Evolutionary conservation across 1,140 invertebrate species (phyloP), one percentile per base, ranked within the genome.

Genomic region (Zaprionus africanus): DNA sequence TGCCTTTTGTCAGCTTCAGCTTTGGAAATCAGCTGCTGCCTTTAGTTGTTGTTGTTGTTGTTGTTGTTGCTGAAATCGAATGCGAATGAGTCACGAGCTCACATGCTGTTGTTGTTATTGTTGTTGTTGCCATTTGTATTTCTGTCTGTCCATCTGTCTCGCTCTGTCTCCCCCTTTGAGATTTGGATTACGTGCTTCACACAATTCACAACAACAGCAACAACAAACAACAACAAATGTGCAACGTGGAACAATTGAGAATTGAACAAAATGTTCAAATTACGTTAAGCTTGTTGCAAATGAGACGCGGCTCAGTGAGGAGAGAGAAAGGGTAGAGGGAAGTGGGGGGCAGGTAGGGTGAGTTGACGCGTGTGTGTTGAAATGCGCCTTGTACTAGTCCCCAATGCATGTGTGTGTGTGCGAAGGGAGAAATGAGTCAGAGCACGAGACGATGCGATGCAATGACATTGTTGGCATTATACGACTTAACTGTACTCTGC

Each of bases 161-260:
- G 5, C 36, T 43, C 51, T 38, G 13, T 26, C 34, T 66, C n/a
- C 3, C 22, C 43, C 19, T 51, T 58, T 67, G 46, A 59, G 64
- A 60, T 61, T 68, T 67, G 72, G 72, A 74, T 74, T 74, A 74
- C 72, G 72, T 68, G 64, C 65, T 43, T 46, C 41, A 57, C 26
- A 66, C 26, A 66, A 66, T 17, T 9, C 64, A 53, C 31, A 34
- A 34, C 28, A 31, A 31, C 28, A 31, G 11, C 9, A 31, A 31
- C 7, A 31, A 31, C 31, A 31, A 28, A 28, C 6, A 31, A 31
- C 28, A 34, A 34, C 31, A 34, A 9, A 66, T 77, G 71, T 58
- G 41, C 65, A 74, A 65, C 41, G 58, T 61, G 63, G 46, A 64
- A 64, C 67, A 82, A 82, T 79, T 82, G 80, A 62, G 75, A 78